Evolutionary conservation across 2,888 invertebrate species (phyloP), one percentile per base, ranked within the genome.

Genomic region (Danaus chrysippus): DNA sequence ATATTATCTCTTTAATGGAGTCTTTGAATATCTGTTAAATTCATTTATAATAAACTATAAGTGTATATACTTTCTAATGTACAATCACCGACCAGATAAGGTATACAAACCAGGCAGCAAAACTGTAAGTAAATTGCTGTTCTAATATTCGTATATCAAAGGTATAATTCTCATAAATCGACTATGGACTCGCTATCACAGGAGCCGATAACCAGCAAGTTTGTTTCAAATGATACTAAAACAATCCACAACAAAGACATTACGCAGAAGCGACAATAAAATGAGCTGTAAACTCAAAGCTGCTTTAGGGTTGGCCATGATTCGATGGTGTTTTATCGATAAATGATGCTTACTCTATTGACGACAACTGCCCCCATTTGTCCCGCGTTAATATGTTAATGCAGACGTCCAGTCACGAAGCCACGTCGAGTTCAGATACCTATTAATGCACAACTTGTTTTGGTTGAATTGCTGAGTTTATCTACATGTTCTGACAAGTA

Each of bases 311-410:
- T 57, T 55, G 65, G 49, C 59, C 63, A 61, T 54, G 41, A 58
- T 66, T 74, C 76, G 72, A 71, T 73, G 70, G 13, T 55, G 62
- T 62, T 57, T 68, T 70, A 72, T 73, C 73, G 74, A 73, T 71
- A 70, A 66, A 70, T 68, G 66, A 71, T 63, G 62, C 67, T 58
- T 52, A 61, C 68, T 74, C 75, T 76, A 82, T 77, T 57, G 71
- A 64, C 69, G 65, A 68, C 68, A 66, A 72, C 66, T 72, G 76
- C 71, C 73, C 74, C 72, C 73, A 71, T 78, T 82, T 74, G 76
- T 76, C 72, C 65, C 70, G 72, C 71, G 74, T 77, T 81, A 81
- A 80, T 83, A 81, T 81, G 80, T 77, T 79, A 83, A 83, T 83
- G 73, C 64, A 66, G 67, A 69, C 67, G 59, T 70, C 70, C 59